Evolutionary conservation across 2,888 invertebrate genomes (phyloP).

Genomic region (Lapara coniferarum): DNA sequence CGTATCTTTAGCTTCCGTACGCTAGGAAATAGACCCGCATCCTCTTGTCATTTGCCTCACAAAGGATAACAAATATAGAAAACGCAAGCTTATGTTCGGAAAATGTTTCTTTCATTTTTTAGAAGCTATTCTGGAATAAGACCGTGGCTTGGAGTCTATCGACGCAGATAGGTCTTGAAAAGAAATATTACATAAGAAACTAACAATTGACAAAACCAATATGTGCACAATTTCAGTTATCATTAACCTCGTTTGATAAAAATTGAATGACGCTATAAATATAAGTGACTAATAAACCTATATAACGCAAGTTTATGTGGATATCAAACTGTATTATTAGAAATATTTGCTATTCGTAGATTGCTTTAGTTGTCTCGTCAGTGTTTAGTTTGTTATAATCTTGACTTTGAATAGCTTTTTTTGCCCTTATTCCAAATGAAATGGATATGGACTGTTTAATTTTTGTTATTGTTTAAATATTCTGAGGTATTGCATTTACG

Average conservation of each 20-base stretch:
- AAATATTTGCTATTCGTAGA: background rate
- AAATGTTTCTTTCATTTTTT: conserved; percentile 20
- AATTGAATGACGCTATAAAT: conserved; percentile 16
- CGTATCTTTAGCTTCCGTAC: conserved; percentile 8
- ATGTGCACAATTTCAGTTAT: background rate
- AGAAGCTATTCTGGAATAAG: background rate
- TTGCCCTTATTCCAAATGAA: too few relatives aligned
- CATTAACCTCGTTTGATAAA: conserved; percentile 16
- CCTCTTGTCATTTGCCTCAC: conserved; percentile 24
- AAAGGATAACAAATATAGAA: conserved; percentile 17
- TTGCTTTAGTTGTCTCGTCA: background rate
- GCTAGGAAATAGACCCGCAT: conserved; percentile 8
- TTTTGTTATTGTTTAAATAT: background rate
- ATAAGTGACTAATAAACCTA: conserved; percentile 20
- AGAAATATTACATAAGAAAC: background rate
- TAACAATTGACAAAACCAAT: background rate
- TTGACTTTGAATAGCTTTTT: background rate
- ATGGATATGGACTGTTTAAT: too few relatives aligned
- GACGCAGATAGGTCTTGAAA: background rate
- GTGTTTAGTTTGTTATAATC: background rate
- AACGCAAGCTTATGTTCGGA: background rate
- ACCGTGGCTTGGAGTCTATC: background rate
- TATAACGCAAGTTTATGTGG: conserved; percentile 4
- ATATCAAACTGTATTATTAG: conserved; percentile 10
- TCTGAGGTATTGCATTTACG: background rate